Conservation (phyloP, 1,140 invertebrate genomes). For the Eciton burchellii region DNA sequence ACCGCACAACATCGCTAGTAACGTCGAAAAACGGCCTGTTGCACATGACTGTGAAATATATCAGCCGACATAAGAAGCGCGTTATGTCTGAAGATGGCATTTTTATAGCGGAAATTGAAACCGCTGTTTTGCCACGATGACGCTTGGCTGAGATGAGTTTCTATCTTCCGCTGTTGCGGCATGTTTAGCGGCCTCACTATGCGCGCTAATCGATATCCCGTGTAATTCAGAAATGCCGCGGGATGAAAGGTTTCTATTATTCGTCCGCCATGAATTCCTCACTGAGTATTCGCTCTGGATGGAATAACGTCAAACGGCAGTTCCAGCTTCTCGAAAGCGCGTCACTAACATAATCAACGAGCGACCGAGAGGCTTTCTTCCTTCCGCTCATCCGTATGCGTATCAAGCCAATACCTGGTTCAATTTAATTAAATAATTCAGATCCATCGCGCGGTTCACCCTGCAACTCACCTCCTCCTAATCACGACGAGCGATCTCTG, state of each 20-base stretch:
- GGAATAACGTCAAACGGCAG: neutral
- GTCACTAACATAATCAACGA: neutral
- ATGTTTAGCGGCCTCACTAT: too few relatives aligned
- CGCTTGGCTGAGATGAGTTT: conserved; percentile 1
- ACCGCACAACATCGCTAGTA: conserved; percentile 25
- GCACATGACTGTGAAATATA: conserved; percentile 58
- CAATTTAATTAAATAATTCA: conserved; percentile 45
- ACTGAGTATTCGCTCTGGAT: too few relatives aligned
- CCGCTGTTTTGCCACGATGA: neutral
- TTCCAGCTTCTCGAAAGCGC: neutral
- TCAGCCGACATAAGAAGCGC: conserved; percentile 37
- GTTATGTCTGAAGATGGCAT: conserved; percentile 46
- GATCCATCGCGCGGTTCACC: neutral
- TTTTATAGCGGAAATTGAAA: conserved; percentile 49
- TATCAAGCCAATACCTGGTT: neutral
- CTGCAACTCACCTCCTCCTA: conserved; percentile 9
- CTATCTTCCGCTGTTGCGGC: neutral
- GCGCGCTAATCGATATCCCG: too few relatives aligned
- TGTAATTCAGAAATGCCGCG: neutral
- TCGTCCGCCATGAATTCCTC: too few relatives aligned
- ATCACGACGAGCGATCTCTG: conserved; percentile 31
- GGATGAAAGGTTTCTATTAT: neutral
- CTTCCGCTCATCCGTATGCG: neutral
- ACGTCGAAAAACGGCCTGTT: conserved; percentile 62
- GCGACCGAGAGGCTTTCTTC: neutral